Conservation (phyloP, 2,113 vertebrate genomes). For the Menidia beryllina region DNA sequence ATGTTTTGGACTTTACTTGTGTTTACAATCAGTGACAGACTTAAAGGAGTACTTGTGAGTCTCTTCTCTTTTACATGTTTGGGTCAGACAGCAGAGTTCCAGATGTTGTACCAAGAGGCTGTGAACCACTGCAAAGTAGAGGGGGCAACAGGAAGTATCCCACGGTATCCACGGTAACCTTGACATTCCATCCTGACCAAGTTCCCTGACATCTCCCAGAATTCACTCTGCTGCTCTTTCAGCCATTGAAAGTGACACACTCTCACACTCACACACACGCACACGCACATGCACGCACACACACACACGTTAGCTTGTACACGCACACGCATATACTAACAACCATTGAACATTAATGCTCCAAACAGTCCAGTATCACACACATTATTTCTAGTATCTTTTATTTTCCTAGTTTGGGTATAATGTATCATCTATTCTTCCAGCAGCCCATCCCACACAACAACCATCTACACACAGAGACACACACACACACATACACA, state of each 20-base stretch:
- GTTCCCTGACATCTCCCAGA: conserved; percentile 80
- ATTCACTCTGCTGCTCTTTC: conserved; percentile 56
- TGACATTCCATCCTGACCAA: conserved; percentile 80
- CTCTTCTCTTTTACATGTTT: conserved; percentile 63
- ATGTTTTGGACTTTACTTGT: background rate
- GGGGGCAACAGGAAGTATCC: conserved; percentile 81
- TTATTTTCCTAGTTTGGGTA: conserved; percentile 32
- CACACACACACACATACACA: conserved; percentile 25
- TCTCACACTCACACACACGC: conserved; percentile 10
- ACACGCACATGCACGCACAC: conserved; percentile 10
- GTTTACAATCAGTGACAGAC: conserved; percentile 47
- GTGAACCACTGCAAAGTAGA: conserved; percentile 59
- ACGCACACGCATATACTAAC: conserved; percentile 9
- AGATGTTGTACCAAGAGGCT: conserved; percentile 77
- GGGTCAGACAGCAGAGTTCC: conserved; percentile 67
- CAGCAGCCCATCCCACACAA: conserved; percentile 16
- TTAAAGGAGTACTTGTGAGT: conserved; percentile 30
- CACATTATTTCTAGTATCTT: conserved; percentile 18
- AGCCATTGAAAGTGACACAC: conserved; percentile 35
- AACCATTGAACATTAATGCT: conserved; percentile 9
- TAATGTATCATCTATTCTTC: conserved; percentile 44
- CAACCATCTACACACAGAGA: conserved; percentile 14
- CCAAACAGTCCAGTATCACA: conserved; percentile 8
- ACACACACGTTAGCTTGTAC: too few relatives aligned
- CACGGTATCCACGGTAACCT: conserved; percentile 84